Evolutionary conservation across 1,140 invertebrate species (phyloP), one percentile per base, ranked within the genome.

Genomic region (Zaprionus capensis): DNA sequence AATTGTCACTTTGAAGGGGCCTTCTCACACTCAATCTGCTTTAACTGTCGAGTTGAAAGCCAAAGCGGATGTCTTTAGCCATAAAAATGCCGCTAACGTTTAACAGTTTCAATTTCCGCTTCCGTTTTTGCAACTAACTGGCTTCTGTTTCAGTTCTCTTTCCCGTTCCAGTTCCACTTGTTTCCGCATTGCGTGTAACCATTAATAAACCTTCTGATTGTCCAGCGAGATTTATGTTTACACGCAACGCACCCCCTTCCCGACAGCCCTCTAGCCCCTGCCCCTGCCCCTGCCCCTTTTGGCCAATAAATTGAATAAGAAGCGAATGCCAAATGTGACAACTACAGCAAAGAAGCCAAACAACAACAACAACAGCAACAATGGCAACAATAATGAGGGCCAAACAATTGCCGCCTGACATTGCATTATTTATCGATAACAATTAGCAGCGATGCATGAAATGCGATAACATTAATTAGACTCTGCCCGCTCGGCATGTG

Each of bases 381-480:
- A 22, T 14, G 14, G 41, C 26, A 49, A 26, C 17, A 53, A 51
- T 49, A 46, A 59, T 22, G 28, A 24, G 44, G 53, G 22, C 14
- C 24, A 56, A 56, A 56, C 31, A 36, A 15, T 46, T 68, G 69
- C 53, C 44, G 53, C 57, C 75, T 76, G 78, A 75, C 81, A 64
- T 70, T 81, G 67, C 87, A 84, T 90, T 88, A 88, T 88, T 80
- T 90, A 81, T 88, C 81, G 85, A 88, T 88, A 88, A 88, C 85
- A 90, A 90, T 90, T 88, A 90, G 78, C 85, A 81, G 78, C 73
- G 85, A 90, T 88, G 85, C 85, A 90, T 90, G 79, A 90, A 88
- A 90, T 88, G 81, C 79, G 85, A 88, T 88, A 88, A 90, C 81
- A 90, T 88, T 90, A 90, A 88, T 88, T 90, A 88, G 85, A 66